A percentile compares a stretch with the other conserved stretches of the same genome.
Evolutionary conservation across 1,140 invertebrate species (phyloP).

Genomic region (Zelostemma sp.): DNA sequence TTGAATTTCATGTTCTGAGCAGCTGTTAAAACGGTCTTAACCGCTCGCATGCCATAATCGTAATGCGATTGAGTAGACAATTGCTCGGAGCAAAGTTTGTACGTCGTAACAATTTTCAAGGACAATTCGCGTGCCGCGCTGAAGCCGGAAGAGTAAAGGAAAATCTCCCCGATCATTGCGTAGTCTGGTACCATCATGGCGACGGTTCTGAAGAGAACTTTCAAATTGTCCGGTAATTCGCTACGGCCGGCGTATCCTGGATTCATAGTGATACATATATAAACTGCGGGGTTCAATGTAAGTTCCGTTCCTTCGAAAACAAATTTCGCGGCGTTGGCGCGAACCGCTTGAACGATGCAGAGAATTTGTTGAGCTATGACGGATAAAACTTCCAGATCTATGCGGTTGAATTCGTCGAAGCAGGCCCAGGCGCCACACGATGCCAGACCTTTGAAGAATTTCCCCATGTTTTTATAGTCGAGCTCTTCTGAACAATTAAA

Average conservation of each 20-base stretch:
- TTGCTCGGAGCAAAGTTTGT: conserved; percentile 90
- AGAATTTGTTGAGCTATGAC: conserved; percentile 88
- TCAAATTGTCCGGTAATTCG: conserved; percentile 91
- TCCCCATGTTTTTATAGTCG: conserved; percentile 94
- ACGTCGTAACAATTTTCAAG: conserved; percentile 91
- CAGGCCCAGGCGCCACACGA: conserved; percentile 93
- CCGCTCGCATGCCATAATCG: conserved; percentile 90
- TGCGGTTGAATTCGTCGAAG: conserved; percentile 96
- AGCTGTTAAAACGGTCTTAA: conserved; percentile 86
- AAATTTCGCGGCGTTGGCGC: conserved; percentile 78
- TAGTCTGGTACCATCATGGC: conserved; percentile 98
- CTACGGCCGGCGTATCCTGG: conserved; percentile 90
- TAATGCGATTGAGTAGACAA: conserved; percentile 90
- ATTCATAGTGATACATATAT: conserved; percentile 96
- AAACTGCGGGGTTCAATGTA: conserved; percentile 83
- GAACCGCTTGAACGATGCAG: conserved; percentile 84
- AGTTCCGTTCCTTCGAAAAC: conserved; percentile 89
- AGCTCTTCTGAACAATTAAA: conserved; percentile 96
- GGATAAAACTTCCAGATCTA: conserved; percentile 89
- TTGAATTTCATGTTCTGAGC: conserved; percentile 89
- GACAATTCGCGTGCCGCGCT: conserved; percentile 83
- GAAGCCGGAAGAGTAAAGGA: conserved; percentile 91
- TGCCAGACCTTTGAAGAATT: conserved; percentile 90
- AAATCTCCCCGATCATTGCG: conserved; percentile 92
- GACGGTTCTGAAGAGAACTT: conserved; percentile 91